A percentile compares a stretch with the other conserved stretches of the same genome.
Conservation (phyloP, 2,888 invertebrate species). For the Asteroscopus sphinx region DNA sequence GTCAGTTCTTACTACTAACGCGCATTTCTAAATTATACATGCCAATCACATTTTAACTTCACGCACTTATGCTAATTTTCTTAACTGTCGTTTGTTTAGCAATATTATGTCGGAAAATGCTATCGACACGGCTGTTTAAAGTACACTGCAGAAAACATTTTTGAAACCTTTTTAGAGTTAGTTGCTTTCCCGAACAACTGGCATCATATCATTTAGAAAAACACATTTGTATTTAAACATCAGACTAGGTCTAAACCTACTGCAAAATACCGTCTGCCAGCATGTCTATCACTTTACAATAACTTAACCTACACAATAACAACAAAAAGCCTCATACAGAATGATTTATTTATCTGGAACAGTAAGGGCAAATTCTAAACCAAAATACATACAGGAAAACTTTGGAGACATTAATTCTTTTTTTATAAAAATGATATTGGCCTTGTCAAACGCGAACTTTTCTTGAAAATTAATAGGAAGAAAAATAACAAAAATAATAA, state of each 20-base stretch:
- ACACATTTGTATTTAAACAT: constrained; percentile 5
- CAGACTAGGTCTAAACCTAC: constrained; percentile 40
- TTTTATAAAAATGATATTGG: too few species aligned
- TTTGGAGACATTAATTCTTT: too few species aligned
- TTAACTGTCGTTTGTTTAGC: constrained; percentile 39
- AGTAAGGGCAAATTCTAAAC: too few species aligned
- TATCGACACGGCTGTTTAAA: constrained; percentile 20
- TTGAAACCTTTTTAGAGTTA: constrained; percentile 21
- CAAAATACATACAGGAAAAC: too few species aligned
- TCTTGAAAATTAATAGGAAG: too few species aligned
- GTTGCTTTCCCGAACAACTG: neutral
- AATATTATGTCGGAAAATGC: constrained; percentile 26
- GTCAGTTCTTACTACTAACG: constrained; percentile 20
- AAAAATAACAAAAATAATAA: too few species aligned
- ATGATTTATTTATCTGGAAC: too few species aligned
- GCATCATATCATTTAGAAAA: constrained; percentile 31
- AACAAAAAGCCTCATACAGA: constrained; percentile 41
- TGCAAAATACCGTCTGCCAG: constrained; percentile 12
- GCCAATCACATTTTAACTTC: constrained; percentile 49
- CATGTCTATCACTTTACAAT: constrained; percentile 17
- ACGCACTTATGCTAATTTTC: constrained; percentile 43
- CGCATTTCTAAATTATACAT: constrained; percentile 52
- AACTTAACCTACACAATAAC: constrained; percentile 32
- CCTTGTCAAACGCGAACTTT: too few species aligned
- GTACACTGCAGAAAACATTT: constrained; percentile 20